Evolutionary conservation across 1,140 invertebrate genomes (phyloP).

Genomic region (Caenorhabditis briggsae): DNA sequence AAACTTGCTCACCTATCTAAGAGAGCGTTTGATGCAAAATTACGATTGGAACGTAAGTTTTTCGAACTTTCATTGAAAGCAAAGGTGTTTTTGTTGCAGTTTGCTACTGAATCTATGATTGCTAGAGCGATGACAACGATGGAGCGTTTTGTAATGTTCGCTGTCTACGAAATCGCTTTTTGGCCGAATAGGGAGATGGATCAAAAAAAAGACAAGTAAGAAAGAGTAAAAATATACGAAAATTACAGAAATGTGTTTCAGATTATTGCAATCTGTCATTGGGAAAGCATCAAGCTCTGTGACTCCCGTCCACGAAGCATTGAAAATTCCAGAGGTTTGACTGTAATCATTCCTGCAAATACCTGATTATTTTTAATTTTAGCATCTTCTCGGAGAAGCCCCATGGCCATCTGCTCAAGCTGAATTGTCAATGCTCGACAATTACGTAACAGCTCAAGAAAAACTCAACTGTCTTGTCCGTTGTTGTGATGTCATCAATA

Average conservation of each 20-base stretch:
- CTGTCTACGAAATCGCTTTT: conserved; percentile 91
- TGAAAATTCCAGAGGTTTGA: conserved; percentile 72
- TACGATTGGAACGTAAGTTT: conserved; percentile 60
- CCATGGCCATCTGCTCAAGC: conserved; percentile 97
- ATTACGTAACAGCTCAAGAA: conserved; percentile 92
- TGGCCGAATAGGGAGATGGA: conserved; percentile 98
- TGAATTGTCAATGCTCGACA: conserved; percentile 90
- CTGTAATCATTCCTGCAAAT: background rate
- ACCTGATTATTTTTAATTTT: background rate
- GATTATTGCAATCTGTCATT: conserved; percentile 72
- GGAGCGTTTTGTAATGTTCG: conserved; percentile 84
- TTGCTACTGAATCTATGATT: conserved; percentile 84
- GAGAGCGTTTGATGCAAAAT: background rate
- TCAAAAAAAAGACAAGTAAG: conserved; percentile 89
- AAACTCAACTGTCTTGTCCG: conserved; percentile 86
- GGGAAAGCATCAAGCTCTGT: conserved; percentile 63
- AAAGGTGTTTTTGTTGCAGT: conserved; percentile 78
- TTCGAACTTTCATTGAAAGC: too few relatives aligned
- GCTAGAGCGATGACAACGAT: conserved; percentile 85
- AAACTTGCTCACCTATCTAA: conserved; percentile 73
- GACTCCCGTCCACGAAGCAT: conserved; percentile 69
- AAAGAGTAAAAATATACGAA: conserved; percentile 61
- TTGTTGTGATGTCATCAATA: conserved; percentile 90
- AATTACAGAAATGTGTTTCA: conserved; percentile 66
- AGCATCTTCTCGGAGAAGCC: conserved; percentile 88